Evolutionary conservation across 2,797 vertebrate species (phyloP).

Genomic region (Cuniculus paca): DNA sequence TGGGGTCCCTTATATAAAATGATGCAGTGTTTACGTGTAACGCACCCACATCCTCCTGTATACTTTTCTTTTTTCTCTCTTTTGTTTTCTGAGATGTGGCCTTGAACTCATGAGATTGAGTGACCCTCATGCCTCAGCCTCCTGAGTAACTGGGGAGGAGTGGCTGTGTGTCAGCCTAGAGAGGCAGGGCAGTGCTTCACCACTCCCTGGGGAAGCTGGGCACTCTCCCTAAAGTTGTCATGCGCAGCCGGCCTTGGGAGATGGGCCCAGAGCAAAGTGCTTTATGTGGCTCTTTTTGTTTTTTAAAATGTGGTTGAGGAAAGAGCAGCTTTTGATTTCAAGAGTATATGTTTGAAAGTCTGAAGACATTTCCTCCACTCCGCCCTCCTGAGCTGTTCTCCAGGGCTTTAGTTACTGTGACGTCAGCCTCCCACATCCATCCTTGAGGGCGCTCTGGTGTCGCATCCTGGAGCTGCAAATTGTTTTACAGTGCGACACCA

Average conservation of each 20-base stretch:
- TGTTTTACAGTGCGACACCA: neutral
- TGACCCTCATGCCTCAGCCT: neutral
- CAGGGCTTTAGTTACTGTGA: neutral
- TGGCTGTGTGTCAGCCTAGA: neutral
- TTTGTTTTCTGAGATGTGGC: neutral
- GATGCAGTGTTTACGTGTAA: neutral
- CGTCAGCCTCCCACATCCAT: rapidly evolving
- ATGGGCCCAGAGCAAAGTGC: neutral
- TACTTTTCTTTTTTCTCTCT: neutral
- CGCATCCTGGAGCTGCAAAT: neutral
- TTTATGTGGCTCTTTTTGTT: neutral
- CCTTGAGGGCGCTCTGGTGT: neutral
- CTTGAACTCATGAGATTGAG: neutral
- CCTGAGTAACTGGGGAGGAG: neutral
- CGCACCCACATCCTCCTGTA: neutral
- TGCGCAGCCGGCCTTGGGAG: neutral
- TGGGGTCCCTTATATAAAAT: neutral
- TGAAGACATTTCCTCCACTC: neutral
- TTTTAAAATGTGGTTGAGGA: neutral
- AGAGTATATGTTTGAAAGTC: neutral
- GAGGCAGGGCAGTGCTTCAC: neutral
- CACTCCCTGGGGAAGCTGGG: neutral
- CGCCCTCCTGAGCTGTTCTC: neutral
- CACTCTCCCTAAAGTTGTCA: neutral
- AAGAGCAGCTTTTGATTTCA: neutral